Percentiles rank a stretch among this genome's conserved stretches.
These are phyloP conservation scores for Eupeodes corollae DNA, from an alignment of 1,140 invertebrate genomes.

Conservation along the genomic window DNA sequence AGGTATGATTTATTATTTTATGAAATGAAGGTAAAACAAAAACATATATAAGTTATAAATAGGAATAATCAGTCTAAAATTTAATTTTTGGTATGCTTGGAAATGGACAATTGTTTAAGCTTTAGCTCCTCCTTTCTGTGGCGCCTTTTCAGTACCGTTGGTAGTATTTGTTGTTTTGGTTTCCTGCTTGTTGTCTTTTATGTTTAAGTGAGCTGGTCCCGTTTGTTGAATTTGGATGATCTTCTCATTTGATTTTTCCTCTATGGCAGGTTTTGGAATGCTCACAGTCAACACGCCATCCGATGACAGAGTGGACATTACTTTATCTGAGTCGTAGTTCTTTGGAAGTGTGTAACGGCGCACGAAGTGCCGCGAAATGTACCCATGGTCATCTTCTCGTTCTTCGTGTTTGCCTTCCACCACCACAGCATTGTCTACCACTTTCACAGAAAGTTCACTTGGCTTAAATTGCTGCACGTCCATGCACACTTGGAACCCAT, in stretches of 20 bases:
- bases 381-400: slow-evolving; percentile 61
- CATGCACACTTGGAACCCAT: slow-evolving; percentile 55
- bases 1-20: too few relatives aligned
- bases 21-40: too few relatives aligned
- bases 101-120: too few relatives aligned
- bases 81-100: too few relatives aligned
- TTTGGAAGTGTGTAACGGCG: slow-evolving; percentile 57
- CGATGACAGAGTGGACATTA: slow-evolving; percentile 56
- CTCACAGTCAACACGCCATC: slow-evolving; percentile 60
- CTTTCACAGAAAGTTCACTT: slow-evolving; percentile 72
- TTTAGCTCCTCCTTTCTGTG: too few relatives aligned
- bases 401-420: slow-evolving; percentile 67
- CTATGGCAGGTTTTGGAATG: slow-evolving; percentile 42
- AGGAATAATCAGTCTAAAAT: too few relatives aligned
- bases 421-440: slow-evolving; percentile 54
- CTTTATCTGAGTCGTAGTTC: slow-evolving; percentile 49
- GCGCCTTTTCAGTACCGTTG: too few relatives aligned
- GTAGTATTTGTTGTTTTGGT: too few relatives aligned
- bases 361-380: slow-evolving; percentile 58
- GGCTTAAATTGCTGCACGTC: slow-evolving; percentile 80
- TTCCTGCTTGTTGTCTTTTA: slow-evolving; percentile 16
- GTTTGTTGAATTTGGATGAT: slow-evolving; percentile 39
- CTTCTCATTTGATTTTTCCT: slow-evolving; percentile 36
- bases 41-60: too few relatives aligned
- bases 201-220: slow-evolving; percentile 32